phyloP scores from a whole-genome alignment of 2,888 invertebrate species.

The Drosophila tripunctata region DNA sequence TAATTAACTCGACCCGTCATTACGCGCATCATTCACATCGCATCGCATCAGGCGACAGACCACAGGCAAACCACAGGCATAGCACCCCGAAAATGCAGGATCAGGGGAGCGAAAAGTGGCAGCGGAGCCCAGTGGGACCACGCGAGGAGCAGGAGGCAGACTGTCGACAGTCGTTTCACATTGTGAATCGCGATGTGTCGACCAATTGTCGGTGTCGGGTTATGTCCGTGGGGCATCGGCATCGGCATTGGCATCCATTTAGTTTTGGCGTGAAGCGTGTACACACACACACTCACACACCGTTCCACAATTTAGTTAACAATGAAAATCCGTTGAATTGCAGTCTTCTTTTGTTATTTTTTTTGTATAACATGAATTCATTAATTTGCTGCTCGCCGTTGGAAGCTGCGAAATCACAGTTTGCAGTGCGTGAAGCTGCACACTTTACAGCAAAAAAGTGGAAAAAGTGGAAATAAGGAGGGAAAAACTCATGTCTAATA shows the following conservation, averaged over 20 bases:
- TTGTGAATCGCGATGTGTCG: conserved; percentile 50
- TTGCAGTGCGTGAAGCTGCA: conserved; percentile 55
- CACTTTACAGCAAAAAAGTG: conserved; percentile 11
- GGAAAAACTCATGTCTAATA: neutral
- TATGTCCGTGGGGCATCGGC: conserved; percentile 23
- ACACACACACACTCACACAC: too few relatives aligned
- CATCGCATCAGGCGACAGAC: conserved; percentile 74
- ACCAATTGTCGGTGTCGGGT: conserved; percentile 49
- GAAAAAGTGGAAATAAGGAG: too few relatives aligned
- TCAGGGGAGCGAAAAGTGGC: neutral
- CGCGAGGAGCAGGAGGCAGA: neutral
- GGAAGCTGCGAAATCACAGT: conserved; percentile 52
- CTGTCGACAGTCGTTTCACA: conserved; percentile 6
- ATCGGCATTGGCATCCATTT: too few relatives aligned
- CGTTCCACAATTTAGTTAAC: conserved; percentile 50
- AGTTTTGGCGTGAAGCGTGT: conserved; percentile 67
- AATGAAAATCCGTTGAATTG: conserved; percentile 40
- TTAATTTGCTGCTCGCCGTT: conserved; percentile 57
- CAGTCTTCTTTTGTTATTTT: conserved; percentile 23
- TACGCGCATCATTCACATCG: conserved; percentile 78
- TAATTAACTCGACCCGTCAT: conserved; percentile 79
- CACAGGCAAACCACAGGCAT: conserved; percentile 62
- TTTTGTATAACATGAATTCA: conserved; percentile 54
- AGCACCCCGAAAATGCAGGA: neutral
- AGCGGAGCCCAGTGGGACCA: too few relatives aligned